A percentile compares a stretch with the other conserved stretches of the same genome.
Conservation (phyloP, 2,888 invertebrate genomes). For the Cephus pygmeus region DNA sequence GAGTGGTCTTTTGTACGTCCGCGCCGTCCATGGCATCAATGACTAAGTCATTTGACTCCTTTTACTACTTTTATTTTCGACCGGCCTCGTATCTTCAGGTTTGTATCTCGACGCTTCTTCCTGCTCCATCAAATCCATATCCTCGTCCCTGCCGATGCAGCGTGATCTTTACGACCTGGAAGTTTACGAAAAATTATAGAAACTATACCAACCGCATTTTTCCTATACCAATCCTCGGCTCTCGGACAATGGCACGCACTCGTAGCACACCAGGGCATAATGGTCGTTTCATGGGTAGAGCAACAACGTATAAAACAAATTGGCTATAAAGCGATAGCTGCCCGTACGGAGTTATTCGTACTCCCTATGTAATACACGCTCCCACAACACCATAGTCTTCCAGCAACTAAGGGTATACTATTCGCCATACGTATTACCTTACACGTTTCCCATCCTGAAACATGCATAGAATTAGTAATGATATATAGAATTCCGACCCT, state of each 20-base stretch:
- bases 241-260: slow-evolving; percentile 32
- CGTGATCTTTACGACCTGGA: not conserved
- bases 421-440: not conserved
- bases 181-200: not conserved
- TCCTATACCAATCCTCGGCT: slow-evolving; percentile 11
- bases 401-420: not conserved
- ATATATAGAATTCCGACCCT: not conserved
- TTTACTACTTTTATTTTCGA: not conserved
- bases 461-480: not conserved
- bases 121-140: not conserved
- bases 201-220: slow-evolving; percentile 20
- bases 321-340: slow-evolving; percentile 53
- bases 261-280: slow-evolving; percentile 32
- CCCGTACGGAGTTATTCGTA: slow-evolving; percentile 45
- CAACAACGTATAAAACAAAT: slow-evolving; percentile 61
- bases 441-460: not conserved
- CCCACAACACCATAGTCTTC: not conserved
- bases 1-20: slow-evolving; percentile 16
- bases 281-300: slow-evolving; percentile 54
- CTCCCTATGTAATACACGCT: slow-evolving; percentile 3
- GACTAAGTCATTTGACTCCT: slow-evolving; percentile 4
- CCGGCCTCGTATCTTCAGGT: not conserved
- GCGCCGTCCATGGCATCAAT: slow-evolving; percentile 1
- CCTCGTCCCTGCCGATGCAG: not conserved
- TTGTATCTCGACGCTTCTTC: not conserved